Conservation (phyloP, 2,888 invertebrate genomes). For the Drosophila bunnanda region DNA sequence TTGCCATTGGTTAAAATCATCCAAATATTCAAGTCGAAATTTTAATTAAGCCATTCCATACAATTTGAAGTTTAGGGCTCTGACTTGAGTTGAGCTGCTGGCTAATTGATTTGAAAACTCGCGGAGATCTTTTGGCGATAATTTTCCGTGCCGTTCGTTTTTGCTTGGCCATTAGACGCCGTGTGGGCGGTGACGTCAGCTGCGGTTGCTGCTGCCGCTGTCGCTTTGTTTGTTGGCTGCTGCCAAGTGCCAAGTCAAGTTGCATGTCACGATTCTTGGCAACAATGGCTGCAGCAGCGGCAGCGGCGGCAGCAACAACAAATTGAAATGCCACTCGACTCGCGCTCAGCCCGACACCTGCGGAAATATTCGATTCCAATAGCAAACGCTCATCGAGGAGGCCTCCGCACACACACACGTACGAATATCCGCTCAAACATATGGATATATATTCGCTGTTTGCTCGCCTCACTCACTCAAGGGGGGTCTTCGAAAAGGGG, state of each 20-base stretch:
- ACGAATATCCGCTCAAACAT: slow-evolving; percentile 12
- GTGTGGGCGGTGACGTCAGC: slow-evolving; percentile 66
- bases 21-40: no score
- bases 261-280: slow-evolving; percentile 76
- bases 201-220: slow-evolving; percentile 38
- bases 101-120: slow-evolving; percentile 41
- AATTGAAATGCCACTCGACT: slow-evolving; percentile 74
- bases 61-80: slow-evolving; percentile 21
- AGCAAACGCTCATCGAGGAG: slow-evolving; percentile 35
- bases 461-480: slow-evolving; percentile 34
- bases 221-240: slow-evolving; percentile 55
- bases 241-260: slow-evolving; percentile 72
- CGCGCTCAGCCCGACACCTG: slow-evolving; percentile 65
- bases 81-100: slow-evolving; percentile 20
- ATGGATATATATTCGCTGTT: slow-evolving; percentile 47
- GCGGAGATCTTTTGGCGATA: slow-evolving; percentile 30
- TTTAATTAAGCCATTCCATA: slow-evolving; percentile 39
- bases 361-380: slow-evolving; percentile 70
- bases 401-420: slow-evolving; percentile 29
- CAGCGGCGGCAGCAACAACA: slow-evolving; percentile 56
- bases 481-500: slow-evolving; percentile 68
- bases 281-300: slow-evolving; percentile 49
- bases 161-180: slow-evolving; percentile 32
- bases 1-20: no score
- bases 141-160: slow-evolving; percentile 23